Percentiles rank a stretch among this genome's conserved stretches.
phyloP scores from a whole-genome alignment of 2,888 invertebrate species.

The Emmelina monodactyla region DNA sequence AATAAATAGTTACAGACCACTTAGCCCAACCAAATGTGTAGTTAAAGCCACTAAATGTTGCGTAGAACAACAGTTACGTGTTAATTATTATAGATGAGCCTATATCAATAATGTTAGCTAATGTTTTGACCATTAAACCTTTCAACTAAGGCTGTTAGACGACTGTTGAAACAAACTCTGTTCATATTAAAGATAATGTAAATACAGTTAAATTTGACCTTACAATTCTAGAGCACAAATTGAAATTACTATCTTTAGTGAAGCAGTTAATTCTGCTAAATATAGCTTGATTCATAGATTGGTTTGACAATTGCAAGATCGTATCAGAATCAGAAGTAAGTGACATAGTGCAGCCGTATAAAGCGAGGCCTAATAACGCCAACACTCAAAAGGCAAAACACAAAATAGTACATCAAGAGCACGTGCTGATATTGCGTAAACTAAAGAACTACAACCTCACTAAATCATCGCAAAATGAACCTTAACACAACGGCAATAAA shows the following conservation, averaged over 20 bases:
- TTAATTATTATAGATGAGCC: conserved; percentile 4
- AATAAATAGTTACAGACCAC: conserved; percentile 1
- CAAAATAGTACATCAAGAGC: conserved; percentile 29
- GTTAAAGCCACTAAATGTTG: no score
- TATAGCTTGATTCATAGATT: no score
- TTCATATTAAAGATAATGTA: not conserved
- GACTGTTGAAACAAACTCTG: not conserved
- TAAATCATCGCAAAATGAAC: conserved; percentile 20
- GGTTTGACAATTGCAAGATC: no score
- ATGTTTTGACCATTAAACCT: not conserved
- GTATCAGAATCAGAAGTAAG: conserved; percentile 14
- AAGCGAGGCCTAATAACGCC: conserved; percentile 23
- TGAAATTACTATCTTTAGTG: no score
- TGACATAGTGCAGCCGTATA: no score
- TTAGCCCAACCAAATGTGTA: not conserved
- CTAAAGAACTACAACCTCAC: conserved; percentile 22
- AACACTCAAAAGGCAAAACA: conserved; percentile 23
- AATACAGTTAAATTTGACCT: not conserved
- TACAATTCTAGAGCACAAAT: not conserved
- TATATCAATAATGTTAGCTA: conserved; percentile 3
- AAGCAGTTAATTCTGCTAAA: no score
- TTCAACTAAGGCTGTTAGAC: not conserved
- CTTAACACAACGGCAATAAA: conserved; percentile 21
- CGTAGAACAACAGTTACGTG: no score
- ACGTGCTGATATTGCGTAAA: conserved; percentile 43